Evolutionary conservation across 2,888 invertebrate species (phyloP).

Genomic region (Eucera pruinosa): DNA sequence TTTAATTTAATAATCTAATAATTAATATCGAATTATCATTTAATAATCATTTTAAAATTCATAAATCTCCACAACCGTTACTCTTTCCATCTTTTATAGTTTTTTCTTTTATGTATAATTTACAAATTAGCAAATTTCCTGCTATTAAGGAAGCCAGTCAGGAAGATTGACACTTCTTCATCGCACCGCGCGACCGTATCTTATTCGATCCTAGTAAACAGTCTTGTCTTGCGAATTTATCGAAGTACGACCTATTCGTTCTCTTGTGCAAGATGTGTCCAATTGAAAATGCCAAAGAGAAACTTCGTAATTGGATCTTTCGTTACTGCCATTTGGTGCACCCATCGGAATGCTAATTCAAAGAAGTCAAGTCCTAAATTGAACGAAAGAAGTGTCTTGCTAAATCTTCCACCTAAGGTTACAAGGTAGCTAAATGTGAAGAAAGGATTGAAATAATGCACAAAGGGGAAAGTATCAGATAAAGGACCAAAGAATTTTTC

Average conservation of each 20-base stretch:
- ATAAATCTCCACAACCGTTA: too few species aligned
- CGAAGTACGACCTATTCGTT: not conserved
- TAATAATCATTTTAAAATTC: too few species aligned
- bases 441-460: conserved; percentile 3
- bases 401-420: not conserved
- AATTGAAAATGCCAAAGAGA: conserved; percentile 30
- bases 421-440: not conserved
- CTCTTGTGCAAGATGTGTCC: conserved; percentile 7
- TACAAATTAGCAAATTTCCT: too few species aligned
- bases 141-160: not conserved
- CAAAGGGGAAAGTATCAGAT: not conserved
- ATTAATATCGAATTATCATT: too few species aligned
- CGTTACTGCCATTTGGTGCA: conserved; percentile 34
- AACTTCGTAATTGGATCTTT: conserved; percentile 36
- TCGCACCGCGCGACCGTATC: not conserved
- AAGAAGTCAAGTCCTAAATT: not conserved
- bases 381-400: not conserved
- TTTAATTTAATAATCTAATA: too few species aligned
- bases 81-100: too few species aligned
- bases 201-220: not conserved
- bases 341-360: conserved; percentile 30
- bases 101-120: too few species aligned
- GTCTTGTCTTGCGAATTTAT: not conserved
- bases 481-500: not conserved
- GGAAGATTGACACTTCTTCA: not conserved